Conservation (phyloP, 2,113 vertebrate genomes). For the Coturnix japonica region DNA sequence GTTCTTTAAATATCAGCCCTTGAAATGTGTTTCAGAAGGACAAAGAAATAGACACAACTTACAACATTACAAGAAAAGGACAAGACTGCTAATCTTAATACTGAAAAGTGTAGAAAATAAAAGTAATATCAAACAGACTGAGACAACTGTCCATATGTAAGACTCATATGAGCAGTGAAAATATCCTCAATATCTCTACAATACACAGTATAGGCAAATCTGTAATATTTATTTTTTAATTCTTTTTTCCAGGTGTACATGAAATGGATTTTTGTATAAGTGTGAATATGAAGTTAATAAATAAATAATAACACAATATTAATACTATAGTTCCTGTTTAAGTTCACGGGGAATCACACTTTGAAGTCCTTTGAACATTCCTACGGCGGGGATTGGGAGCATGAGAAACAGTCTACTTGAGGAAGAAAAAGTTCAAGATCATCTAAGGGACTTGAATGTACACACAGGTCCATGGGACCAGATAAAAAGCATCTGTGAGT, state of each 20-base stretch:
- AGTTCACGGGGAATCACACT: neutral
- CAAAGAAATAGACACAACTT: neutral
- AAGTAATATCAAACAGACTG: neutral
- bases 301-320: neutral
- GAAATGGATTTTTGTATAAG: neutral
- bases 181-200: neutral
- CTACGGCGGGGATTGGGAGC: neutral
- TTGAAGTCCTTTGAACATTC: slow-evolving; percentile 19
- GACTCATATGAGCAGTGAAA: neutral
- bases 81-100: neutral
- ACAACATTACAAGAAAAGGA: neutral
- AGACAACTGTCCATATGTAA: neutral
- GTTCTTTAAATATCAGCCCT: neutral
- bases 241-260: neutral
- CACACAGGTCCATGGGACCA: neutral
- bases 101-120: neutral
- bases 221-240: neutral
- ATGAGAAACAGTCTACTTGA: neutral
- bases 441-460: neutral
- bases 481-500: neutral
- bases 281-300: neutral
- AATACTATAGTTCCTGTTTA: slow-evolving; percentile 11
- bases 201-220: neutral
- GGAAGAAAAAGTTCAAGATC: neutral
- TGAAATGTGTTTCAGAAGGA: neutral